Percentiles rank a stretch among this genome's conserved stretches.
phyloP scores from a whole-genome alignment of 2,888 invertebrate genomes.

The Rhimphoctona megacephalus region DNA sequence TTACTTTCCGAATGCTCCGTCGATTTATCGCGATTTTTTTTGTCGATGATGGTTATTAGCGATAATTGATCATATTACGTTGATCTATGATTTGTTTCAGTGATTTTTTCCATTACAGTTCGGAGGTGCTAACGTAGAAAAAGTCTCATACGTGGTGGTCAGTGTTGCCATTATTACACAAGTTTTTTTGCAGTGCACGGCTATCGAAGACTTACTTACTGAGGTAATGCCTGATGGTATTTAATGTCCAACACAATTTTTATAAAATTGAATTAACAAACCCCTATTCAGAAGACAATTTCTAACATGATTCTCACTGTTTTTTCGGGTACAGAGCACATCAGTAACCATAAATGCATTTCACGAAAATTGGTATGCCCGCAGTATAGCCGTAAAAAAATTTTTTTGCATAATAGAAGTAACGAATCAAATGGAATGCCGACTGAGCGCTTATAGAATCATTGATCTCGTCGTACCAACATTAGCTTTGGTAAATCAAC shows the following conservation, averaged over 20 bases:
- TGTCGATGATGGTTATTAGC: too few species aligned
- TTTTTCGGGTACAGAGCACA: too few species aligned
- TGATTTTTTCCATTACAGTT: constrained; percentile 17
- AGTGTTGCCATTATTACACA: constrained; percentile 68
- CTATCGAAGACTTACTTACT: constrained; percentile 73
- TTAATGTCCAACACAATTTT: neutral
- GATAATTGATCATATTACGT: too few species aligned
- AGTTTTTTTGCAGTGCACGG: constrained; percentile 74
- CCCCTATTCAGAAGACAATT: too few species aligned
- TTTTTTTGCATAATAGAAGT: constrained; percentile 63
- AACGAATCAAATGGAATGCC: constrained; percentile 68
- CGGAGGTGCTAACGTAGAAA: constrained; percentile 41
- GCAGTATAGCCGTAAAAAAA: constrained; percentile 46
- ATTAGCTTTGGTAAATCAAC: constrained; percentile 72
- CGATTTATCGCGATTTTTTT: too few species aligned
- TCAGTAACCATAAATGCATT: constrained; percentile 70
- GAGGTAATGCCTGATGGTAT: constrained; percentile 65
- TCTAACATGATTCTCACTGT: neutral
- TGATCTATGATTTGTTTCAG: neutral
- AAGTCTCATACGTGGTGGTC: constrained; percentile 60
- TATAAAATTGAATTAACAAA: neutral
- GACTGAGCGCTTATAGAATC: constrained; percentile 63
- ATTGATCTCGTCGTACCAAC: constrained; percentile 73
- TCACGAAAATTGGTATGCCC: constrained; percentile 70
- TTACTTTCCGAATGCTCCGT: neutral